Evolutionary conservation across 2,888 invertebrate species (phyloP).

Genomic region (Atethmia centrago): DNA sequence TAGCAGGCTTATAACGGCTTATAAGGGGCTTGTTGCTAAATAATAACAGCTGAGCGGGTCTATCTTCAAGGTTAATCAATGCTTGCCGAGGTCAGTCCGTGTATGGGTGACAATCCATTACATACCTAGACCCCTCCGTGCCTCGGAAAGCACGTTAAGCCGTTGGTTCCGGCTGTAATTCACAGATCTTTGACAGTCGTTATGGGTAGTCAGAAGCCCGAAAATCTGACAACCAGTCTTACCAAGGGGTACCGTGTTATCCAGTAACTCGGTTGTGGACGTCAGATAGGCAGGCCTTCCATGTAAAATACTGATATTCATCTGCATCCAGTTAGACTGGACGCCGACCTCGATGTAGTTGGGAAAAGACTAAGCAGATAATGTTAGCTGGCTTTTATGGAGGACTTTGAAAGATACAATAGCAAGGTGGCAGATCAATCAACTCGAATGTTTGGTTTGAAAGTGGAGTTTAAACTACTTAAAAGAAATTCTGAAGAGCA

Average conservation of each 20-base stretch:
- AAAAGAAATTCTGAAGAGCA: no score
- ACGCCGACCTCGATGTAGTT: no score
- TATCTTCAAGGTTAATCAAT: background rate
- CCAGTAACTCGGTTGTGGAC: no score
- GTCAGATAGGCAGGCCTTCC: no score
- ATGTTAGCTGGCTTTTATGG: background rate
- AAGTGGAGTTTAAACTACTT: no score
- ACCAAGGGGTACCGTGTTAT: no score
- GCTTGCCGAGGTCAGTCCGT: background rate
- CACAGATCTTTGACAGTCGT: background rate
- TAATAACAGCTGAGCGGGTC: background rate
- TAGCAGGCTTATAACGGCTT: background rate
- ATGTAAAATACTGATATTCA: background rate
- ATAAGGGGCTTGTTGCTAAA: background rate
- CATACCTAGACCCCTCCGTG: background rate
- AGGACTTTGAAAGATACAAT: no score
- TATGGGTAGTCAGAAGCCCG: background rate
- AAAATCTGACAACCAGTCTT: background rate
- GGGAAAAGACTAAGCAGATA: background rate
- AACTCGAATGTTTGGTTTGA: no score
- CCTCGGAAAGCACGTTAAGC: background rate
- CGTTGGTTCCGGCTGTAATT: background rate
- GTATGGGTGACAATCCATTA: background rate
- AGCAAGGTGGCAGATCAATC: no score
- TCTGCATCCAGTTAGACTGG: background rate